phyloP scores from a whole-genome alignment of 1,140 invertebrate genomes.

The Drosophila neocordata region DNA sequence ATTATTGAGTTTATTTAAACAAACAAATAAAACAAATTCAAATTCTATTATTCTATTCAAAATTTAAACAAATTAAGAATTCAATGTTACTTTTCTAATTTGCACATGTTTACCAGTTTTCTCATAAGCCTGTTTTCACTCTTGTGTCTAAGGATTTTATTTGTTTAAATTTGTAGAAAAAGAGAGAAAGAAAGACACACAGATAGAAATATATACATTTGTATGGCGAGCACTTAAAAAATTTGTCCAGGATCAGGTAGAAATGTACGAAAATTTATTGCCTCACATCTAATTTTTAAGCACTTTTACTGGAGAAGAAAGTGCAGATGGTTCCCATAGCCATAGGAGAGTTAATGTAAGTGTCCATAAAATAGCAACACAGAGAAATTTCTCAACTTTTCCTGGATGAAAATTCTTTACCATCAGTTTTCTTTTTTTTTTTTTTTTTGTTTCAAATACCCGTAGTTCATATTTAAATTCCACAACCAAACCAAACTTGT shows the following conservation, averaged over 20 bases:
- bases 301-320: conserved; percentile 3
- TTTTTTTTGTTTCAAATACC: no score
- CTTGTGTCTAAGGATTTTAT: no score
- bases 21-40: no score
- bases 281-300: conserved; percentile 38
- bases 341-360: conserved; percentile 12
- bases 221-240: conserved; percentile 4
- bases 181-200: no score
- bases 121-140: no score
- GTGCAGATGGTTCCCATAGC: conserved; percentile 7
- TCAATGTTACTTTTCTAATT: no score
- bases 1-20: no score
- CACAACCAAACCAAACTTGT: background rate
- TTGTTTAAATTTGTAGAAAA: no score
- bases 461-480: conserved; percentile 6
- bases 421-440: background rate
- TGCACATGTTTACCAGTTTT: no score
- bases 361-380: conserved; percentile 19
- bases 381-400: conserved; percentile 25
- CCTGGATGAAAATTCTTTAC: background rate
- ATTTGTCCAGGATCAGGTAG: background rate
- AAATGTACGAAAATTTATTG: conserved; percentile 17
- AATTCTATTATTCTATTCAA: no score
- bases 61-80: no score
- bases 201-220: background rate